Evolutionary conservation across 2,797 vertebrate genomes (phyloP), one percentile per base, ranked within the genome.

Genomic region (Rhadinocentrus ornatus): DNA sequence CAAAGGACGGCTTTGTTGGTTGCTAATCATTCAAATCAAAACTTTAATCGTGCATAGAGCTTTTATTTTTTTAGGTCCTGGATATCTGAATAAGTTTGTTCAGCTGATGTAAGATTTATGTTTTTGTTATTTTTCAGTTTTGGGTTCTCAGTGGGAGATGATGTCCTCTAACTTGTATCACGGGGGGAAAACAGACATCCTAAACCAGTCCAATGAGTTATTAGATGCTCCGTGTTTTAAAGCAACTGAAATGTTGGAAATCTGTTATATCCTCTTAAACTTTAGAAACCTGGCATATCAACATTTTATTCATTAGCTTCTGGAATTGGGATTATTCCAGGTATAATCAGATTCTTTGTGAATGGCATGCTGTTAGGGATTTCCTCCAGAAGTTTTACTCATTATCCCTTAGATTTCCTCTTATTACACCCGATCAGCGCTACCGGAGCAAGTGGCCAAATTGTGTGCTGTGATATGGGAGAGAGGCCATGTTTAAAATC

Each of bases 321-420:
- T 66, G 53, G 62, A 71, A 55, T 67, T 46, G 27, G 69, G 65
- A 78, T 82, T 66, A 81, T 67, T 76, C 60, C 68, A 56, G 41
- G 56, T 61, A 73, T 84, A 67, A 79, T 71, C 63, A 78, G 62
- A 67, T 61, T 79, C 55, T 72, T 79, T 80, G 69, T 82, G 71
- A 53, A 2, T n/a, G 72, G 62, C 75, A 24, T 74, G 76, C 67
- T 76, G 59, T 72, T 67, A n/a, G 71, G 77, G 89, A 89, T 90
- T 75, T 57, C 66, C 67, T 75, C 69, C 71, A 79, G 71, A 78
- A 80, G 71, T 78, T 81, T 48, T 7, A 41, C 44, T 88, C 60
- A 60, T 88, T 86, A 86, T 78, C 62, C 39, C 75, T 79, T 73
- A 85, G 81, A 87, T 89, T 88, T 88, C 86, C 77, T 77, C 67